These are phyloP conservation scores for Colinus virginianus DNA, from an alignment of 2,113 vertebrate genomes.

Conservation along the genomic window DNA sequence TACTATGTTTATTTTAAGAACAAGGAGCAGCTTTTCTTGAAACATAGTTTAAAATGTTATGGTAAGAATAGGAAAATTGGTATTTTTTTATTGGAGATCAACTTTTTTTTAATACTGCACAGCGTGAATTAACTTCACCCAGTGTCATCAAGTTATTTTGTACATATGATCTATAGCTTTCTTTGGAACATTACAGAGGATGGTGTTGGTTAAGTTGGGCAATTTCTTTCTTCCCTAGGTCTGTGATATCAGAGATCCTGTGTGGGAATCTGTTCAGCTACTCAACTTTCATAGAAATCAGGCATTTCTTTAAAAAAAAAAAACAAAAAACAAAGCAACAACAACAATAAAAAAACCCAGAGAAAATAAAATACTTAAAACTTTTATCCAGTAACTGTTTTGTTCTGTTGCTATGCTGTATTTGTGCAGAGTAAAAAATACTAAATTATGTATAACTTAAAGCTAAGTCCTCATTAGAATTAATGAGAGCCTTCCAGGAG, in stretches of 20 bases:
- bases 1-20: conserved; percentile 77
- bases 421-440: background rate
- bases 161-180: accelerated
- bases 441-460: background rate
- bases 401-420: background rate
- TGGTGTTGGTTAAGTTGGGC: background rate
- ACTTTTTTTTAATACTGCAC: background rate
- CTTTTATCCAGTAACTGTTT: background rate
- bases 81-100: background rate
- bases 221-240: background rate
- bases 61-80: background rate
- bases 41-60: background rate
- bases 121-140: background rate
- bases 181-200: background rate
- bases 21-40: conserved; percentile 35
- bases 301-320: background rate
- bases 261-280: background rate
- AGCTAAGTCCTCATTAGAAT: background rate
- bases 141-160: background rate
- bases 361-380: background rate
- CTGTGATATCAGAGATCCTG: background rate
- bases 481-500: background rate
- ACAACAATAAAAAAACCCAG: background rate
- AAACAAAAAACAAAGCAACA: no score
- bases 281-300: background rate